Evolutionary conservation across 2,113 vertebrate genomes (phyloP), one percentile per base, ranked within the genome.

Genomic region (Crotalus horridus): DNA sequence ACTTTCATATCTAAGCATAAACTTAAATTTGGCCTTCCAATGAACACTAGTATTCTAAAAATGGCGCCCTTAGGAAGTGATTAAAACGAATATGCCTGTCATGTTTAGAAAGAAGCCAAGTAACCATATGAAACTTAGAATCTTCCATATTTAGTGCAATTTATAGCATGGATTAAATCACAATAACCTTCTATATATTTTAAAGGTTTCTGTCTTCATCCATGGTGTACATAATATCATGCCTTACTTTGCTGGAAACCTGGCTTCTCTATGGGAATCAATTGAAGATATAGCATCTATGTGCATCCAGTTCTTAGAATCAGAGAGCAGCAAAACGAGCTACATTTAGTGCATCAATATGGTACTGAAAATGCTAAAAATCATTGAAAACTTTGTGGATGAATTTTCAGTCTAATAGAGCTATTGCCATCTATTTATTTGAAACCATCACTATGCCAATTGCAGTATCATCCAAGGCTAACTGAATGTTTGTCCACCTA

Each of bases 201-300:
- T 92, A 89, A 93, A 98, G 98, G 97, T 98, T 43, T 97, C 96
- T 88, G 98, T 98, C 94, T 97, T 98, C 94, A 97, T 97, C 92
- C 97, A 97, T 95, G 95, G 97, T 89, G 97, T 98, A 43, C 95
- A 97, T 81, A 96, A 96, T 89, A 93, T 97, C 87, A 95, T 97
- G 92, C 97, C 97, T 33, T 98, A 97, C 89, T 96, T 98, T 85
- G 97, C 97, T 93, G 97, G 97, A 94, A 97, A 97, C 95, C 94
- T 98, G 61, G 96, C 96, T 69, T 97, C 97, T 91, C 97, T 96
- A 97, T 98, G 97, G 81, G 97, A 97, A 93, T 97, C 97, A 86
- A 97, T 97, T 94, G 98, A 98, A 95, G 97, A 98, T 54, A 97
- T 97, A 10, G 97, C 98, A 89, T 94, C 95, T 86, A 96, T 97